Evolutionary conservation across 2,888 invertebrate genomes (phyloP).

Genomic region (Labia minor): DNA sequence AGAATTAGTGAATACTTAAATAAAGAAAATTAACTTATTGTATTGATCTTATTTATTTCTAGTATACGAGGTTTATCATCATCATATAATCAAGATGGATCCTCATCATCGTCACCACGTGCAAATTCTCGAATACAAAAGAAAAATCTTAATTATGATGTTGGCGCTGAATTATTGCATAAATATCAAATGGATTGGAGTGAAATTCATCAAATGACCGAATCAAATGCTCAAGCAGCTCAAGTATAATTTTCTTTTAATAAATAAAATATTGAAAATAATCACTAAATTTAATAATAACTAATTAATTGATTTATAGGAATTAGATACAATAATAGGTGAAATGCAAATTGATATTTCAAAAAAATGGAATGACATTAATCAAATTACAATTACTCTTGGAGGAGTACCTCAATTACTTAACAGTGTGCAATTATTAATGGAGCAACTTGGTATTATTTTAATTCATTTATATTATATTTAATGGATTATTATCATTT

Average conservation of each 20-base stretch:
- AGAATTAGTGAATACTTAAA: too few species aligned
- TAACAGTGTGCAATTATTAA: slow-evolving; percentile 37
- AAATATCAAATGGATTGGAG: slow-evolving; percentile 64
- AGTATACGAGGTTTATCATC: slow-evolving; percentile 28
- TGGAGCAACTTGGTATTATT: slow-evolving; percentile 42
- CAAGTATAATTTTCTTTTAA: slow-evolving; percentile 31
- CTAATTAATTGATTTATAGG: slow-evolving; percentile 26
- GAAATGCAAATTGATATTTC: slow-evolving; percentile 38
- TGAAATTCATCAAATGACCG: slow-evolving; percentile 55
- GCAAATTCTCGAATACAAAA: slow-evolving; percentile 20
- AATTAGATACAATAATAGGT: slow-evolving; percentile 38
- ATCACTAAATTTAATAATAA: background rate
- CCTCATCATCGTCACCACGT: background rate
- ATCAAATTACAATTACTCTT: slow-evolving; percentile 36
- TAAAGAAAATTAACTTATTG: too few species aligned
- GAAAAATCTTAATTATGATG: slow-evolving; percentile 42
- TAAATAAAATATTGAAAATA: background rate
- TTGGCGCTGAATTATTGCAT: slow-evolving; percentile 56
- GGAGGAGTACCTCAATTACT: slow-evolving; percentile 40
- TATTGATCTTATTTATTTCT: slow-evolving; percentile 18
- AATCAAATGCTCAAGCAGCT: slow-evolving; percentile 50
- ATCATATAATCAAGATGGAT: slow-evolving; percentile 13
- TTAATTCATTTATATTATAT: too few species aligned
- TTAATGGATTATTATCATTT: too few species aligned
- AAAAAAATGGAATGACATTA: slow-evolving; percentile 37